Base-by-base conservation (phyloP, 1,140 invertebrate genomes). In the Centruroides sculpturatus region DNA sequence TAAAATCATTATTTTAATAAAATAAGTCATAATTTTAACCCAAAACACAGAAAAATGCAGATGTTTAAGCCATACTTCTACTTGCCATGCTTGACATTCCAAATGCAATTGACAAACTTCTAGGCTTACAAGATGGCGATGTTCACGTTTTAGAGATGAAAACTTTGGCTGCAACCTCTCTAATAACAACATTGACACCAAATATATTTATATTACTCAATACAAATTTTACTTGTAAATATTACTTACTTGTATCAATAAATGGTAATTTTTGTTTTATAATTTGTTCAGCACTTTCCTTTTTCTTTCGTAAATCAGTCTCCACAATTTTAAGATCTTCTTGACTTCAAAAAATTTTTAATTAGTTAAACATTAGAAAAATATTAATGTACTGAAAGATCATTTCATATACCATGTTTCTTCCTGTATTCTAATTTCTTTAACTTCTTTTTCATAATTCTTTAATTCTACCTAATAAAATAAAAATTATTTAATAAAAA, bases 361-460 rank as follows among this genome's bases (percentile, higher is more conserved):
- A 49, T 34, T 35, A 55, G 1, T 55, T 23, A 5, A 34, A 55
- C 6, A 54, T 35, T 51, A 6, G 1, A 23, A 51, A 51, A 9
- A 11, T n/a, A 51, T 51, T 13, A 51, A 51, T 11, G 23, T 11
- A 51, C 0, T 46, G 55, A 63, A 62, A 35, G 12, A 48, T 13
- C 4, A 12, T 51, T 48, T 49, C 7, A n/a, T 48, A 68, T 71
- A 74, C 74, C 70, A 71, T 54, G 62, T 60, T 55, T 72, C 70
- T 57, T 70, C 69, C 65, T 70, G 63, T 10, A 63, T 59, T 65
- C 70, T 69, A 55, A 61, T 69, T 34, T 69, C 70, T 63, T 71
- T 73, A 3, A 72, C 62, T 58, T 74, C 73, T 58, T 61, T 65
- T 51, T 75, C 73, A 55, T 71, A 60, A 49, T 69, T 67, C 62